Percentiles rank a stretch among this genome's conserved stretches.
Evolutionary conservation across 2,888 invertebrate genomes (phyloP).

Genomic region (Agriotes lineatus): DNA sequence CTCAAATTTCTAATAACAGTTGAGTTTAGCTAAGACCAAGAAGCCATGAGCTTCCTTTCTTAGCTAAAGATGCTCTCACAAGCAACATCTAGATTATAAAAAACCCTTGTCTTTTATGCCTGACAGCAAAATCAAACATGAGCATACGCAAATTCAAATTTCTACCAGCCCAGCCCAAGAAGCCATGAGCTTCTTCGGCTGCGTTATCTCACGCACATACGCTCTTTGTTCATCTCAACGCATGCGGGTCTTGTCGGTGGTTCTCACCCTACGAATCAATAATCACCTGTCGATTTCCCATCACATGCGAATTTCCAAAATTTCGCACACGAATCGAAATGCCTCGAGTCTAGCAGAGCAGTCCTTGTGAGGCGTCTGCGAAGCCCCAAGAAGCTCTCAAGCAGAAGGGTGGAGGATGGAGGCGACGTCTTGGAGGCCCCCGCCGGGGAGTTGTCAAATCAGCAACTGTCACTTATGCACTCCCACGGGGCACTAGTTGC

Average conservation of each 20-base stretch:
- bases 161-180: background rate
- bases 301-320: slow-evolving; percentile 36
- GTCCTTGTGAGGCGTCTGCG: background rate
- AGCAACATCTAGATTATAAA: too few species aligned
- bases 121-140: too few species aligned
- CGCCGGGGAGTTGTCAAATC: slow-evolving; percentile 43
- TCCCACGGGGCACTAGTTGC: slow-evolving; percentile 58
- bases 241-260: slow-evolving; percentile 36
- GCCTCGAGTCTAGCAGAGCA: background rate
- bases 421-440: background rate
- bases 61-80: too few species aligned
- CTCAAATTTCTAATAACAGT: too few species aligned
- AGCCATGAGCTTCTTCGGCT: slow-evolving; percentile 18
- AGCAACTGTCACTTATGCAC: slow-evolving; percentile 56
- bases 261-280: slow-evolving; percentile 41
- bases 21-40: too few species aligned
- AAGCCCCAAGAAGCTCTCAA: background rate
- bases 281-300: slow-evolving; percentile 42
- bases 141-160: too few species aligned
- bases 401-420: background rate
- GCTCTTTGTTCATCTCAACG: slow-evolving; percentile 37
- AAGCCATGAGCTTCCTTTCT: too few species aligned
- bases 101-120: too few species aligned
- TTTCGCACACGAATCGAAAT: slow-evolving; percentile 13
- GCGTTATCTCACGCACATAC: slow-evolving; percentile 33